Evolutionary conservation across 2,888 invertebrate species (phyloP).

Genomic region (Dinocampus coccinellae): DNA sequence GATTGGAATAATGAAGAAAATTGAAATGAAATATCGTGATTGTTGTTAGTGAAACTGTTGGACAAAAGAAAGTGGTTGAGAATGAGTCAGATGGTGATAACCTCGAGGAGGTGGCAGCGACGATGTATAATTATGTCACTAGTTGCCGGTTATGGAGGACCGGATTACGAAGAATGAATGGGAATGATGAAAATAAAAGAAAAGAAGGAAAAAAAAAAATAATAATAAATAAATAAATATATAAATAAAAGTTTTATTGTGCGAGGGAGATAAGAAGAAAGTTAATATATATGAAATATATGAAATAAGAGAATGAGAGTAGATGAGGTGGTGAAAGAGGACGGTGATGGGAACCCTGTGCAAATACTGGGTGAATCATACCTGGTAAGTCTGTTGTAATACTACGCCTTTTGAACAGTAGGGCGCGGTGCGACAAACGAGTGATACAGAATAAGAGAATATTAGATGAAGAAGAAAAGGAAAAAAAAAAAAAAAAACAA

Average conservation of each 20-base stretch:
- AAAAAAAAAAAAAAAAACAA: conserved; percentile 16
- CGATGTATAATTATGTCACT: conserved; percentile 66
- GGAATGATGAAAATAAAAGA: conserved; percentile 17
- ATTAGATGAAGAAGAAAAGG: conserved; percentile 18
- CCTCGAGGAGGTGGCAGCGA: conserved; percentile 49
- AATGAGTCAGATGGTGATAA: conserved; percentile 62
- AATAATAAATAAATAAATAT: no score
- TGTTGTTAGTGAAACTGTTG: neutral
- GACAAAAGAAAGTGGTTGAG: conserved; percentile 48
- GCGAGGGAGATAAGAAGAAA: neutral
- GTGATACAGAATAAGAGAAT: conserved; percentile 32
- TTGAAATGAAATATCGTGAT: neutral
- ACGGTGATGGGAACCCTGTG: conserved; percentile 42
- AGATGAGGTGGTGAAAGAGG: conserved; percentile 29
- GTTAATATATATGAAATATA: neutral
- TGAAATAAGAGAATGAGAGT: conserved; percentile 41
- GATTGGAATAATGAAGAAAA: neutral
- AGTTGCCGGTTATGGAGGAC: conserved; percentile 51
- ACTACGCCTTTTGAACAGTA: conserved; percentile 43
- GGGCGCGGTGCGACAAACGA: neutral
- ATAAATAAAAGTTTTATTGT: neutral
- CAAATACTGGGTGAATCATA: conserved; percentile 63
- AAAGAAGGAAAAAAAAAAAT: conserved; percentile 14
- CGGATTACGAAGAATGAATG: conserved; percentile 41
- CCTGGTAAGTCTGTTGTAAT: conserved; percentile 46